phyloP scores from a whole-genome alignment of 2,113 vertebrate species.

The Odocoileus hemionus region DNA sequence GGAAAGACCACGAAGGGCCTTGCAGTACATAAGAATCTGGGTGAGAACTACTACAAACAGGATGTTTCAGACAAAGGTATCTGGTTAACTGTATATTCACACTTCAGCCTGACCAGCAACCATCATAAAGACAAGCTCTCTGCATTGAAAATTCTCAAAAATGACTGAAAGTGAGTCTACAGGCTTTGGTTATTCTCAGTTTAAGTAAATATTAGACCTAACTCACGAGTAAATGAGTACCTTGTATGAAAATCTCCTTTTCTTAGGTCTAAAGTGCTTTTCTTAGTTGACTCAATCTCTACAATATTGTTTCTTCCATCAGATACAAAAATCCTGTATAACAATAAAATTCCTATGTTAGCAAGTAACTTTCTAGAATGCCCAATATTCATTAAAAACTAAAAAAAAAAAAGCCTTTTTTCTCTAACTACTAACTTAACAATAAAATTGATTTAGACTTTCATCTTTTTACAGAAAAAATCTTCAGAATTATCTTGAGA shows the following conservation, averaged over 20 bases:
- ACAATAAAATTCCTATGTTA: neutral
- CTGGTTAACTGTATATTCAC: neutral
- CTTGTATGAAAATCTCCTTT: neutral
- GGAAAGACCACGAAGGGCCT: neutral
- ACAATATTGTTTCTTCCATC: neutral
- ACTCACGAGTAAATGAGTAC: neutral
- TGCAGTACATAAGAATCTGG: neutral
- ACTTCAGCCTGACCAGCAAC: neutral
- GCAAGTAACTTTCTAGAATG: neutral
- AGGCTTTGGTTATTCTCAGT: neutral
- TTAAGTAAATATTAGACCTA: neutral
- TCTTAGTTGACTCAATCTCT: neutral
- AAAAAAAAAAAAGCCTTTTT: neutral
- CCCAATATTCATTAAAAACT: neutral
- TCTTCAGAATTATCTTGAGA: neutral
- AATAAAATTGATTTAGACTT: slow-evolving; percentile 17
- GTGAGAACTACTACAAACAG: neutral
- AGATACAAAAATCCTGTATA: neutral
- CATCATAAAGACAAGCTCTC: neutral
- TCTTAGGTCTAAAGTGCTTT: neutral
- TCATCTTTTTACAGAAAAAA: slow-evolving; percentile 37
- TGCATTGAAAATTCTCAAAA: neutral
- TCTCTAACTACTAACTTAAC: neutral
- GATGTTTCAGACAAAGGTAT: neutral
- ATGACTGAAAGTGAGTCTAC: neutral